Percentiles rank a stretch among this genome's conserved stretches.
Evolutionary conservation across 2,113 vertebrate species (phyloP).

Genomic region (Nannospalax galili): DNA sequence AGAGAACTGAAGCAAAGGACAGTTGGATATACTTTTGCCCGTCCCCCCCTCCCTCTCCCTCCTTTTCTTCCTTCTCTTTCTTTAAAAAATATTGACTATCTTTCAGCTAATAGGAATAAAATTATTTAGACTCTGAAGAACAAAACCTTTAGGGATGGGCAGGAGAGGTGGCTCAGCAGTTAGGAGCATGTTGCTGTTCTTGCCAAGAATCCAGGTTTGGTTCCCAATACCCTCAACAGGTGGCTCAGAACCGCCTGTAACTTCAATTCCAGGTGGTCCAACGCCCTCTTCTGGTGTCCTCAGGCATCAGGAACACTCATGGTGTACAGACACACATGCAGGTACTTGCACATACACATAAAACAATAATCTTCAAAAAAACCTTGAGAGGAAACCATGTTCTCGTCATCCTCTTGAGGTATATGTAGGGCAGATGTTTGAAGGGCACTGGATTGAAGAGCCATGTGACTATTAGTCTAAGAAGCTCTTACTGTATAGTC

Average conservation of each 20-base stretch:
- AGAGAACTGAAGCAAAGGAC: neutral
- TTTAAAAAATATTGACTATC: neutral
- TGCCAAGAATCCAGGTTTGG: neutral
- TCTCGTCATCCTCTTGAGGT: neutral
- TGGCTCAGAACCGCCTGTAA: too few relatives aligned
- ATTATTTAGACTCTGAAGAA: neutral
- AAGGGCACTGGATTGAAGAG: neutral
- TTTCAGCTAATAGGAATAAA: neutral
- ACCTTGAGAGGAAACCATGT: neutral
- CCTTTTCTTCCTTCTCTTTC: neutral
- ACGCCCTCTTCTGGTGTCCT: neutral
- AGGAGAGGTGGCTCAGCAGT: too few relatives aligned
- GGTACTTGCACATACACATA: neutral
- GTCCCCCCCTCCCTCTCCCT: neutral
- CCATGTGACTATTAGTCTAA: neutral
- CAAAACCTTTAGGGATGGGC: neutral
- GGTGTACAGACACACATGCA: neutral
- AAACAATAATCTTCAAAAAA: neutral
- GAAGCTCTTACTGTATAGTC: neutral
- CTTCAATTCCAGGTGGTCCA: neutral
- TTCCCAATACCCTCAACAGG: too few relatives aligned
- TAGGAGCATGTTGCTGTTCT: neutral
- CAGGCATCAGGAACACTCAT: neutral
- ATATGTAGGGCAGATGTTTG: neutral
- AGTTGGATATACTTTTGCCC: neutral